Conservation (phyloP, 1,140 invertebrate genomes). For the Steinernema feltiae region DNA sequence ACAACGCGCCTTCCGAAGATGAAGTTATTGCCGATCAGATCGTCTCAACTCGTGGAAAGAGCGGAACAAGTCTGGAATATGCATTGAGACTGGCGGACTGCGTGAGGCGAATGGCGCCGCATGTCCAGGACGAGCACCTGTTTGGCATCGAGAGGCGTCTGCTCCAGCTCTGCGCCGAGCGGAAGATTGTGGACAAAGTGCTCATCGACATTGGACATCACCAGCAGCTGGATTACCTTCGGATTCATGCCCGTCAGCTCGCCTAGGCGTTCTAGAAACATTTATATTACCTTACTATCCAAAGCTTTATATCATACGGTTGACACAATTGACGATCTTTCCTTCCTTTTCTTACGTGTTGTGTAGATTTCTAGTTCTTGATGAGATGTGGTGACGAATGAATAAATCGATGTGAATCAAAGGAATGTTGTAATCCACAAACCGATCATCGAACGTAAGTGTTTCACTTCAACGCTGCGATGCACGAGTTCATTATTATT, state of each 20-base stretch:
- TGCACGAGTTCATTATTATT: too few relatives aligned
- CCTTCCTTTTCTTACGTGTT: neutral
- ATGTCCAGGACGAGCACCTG: constrained; percentile 44
- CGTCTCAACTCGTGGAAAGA: constrained; percentile 30
- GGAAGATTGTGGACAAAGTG: constrained; percentile 35
- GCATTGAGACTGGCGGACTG: constrained; percentile 43
- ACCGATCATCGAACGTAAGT: too few relatives aligned
- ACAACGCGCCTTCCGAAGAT: constrained; percentile 36
- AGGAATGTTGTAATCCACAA: too few relatives aligned
- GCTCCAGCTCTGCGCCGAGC: constrained; percentile 19
- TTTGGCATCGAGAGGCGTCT: constrained; percentile 45
- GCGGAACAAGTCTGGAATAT: constrained; percentile 46
- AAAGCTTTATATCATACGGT: neutral
- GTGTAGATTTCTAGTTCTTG: neutral
- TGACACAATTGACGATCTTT: neutral
- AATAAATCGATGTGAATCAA: too few relatives aligned
- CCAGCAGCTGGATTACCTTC: constrained; percentile 27
- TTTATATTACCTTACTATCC: neutral
- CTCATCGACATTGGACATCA: constrained; percentile 32
- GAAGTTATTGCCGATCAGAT: constrained; percentile 46
- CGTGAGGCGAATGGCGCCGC: constrained; percentile 43
- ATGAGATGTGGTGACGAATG: neutral
- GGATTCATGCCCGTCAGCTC: neutral
- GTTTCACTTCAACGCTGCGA: too few relatives aligned
- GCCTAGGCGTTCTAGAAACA: neutral